Evolutionary conservation across 2,113 vertebrate species (phyloP).

Genomic region (Nettapus auritus): DNA sequence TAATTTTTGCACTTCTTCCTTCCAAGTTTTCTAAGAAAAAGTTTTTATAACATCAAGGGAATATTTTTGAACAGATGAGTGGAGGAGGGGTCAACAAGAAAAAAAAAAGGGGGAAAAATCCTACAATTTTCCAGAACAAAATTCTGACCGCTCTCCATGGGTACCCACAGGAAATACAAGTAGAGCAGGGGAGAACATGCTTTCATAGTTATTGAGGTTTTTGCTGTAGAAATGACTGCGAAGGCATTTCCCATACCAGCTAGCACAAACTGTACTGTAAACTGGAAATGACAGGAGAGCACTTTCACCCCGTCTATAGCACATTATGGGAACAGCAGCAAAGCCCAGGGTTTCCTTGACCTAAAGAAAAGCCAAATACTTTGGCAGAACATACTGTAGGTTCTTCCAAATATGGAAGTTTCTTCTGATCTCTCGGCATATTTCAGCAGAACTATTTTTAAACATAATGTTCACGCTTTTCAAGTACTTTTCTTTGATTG

Average conservation of each 20-base stretch:
- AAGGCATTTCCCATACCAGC: constrained; percentile 10
- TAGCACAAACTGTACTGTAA: constrained; percentile 59
- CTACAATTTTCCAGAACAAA: neutral
- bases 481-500: constrained; percentile 44
- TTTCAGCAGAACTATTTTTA: constrained; percentile 61
- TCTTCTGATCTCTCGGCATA: constrained; percentile 39
- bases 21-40: neutral
- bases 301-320: constrained; percentile 19
- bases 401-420: constrained; percentile 71
- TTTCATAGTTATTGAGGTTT: constrained; percentile 24
- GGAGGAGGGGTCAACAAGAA: neutral
- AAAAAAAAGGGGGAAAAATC: neutral
- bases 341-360: constrained; percentile 68
- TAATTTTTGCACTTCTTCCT: neutral
- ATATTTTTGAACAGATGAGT: neutral
- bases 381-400: constrained; percentile 59
- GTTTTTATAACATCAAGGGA: neutral
- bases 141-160: neutral
- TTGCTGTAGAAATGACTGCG: neutral
- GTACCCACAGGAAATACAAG: neutral
- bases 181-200: neutral
- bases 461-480: constrained; percentile 45
- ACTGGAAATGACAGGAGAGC: constrained; percentile 35
- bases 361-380: constrained; percentile 70
- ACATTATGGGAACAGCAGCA: constrained; percentile 46